Evolutionary conservation across 1,140 invertebrate species (phyloP).

Genomic region (Macrobrachium rosenbergii): DNA sequence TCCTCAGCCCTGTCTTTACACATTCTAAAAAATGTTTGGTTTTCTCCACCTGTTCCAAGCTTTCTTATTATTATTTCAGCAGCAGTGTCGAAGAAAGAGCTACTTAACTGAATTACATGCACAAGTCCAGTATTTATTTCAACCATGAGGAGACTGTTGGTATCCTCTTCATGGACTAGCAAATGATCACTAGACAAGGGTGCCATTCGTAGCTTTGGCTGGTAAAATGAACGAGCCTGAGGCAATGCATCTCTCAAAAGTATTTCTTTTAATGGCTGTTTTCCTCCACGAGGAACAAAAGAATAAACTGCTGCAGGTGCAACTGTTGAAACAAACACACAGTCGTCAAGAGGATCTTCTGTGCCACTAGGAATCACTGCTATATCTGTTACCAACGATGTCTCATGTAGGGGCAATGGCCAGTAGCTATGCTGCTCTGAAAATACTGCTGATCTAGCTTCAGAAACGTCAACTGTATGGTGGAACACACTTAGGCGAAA

Average conservation of each 20-base stretch:
- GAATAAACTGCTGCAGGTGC: constrained; percentile 62
- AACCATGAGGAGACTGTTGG: constrained; percentile 43
- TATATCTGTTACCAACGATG: constrained; percentile 73
- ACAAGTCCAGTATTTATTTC: constrained; percentile 32
- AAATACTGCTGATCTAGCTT: constrained; percentile 74
- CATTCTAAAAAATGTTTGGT: constrained; percentile 60
- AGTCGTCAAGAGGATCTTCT: constrained; percentile 49
- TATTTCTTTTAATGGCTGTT: constrained; percentile 20
- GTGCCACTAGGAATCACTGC: constrained; percentile 71
- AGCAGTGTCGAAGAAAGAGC: constrained; percentile 41
- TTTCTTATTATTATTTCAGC: constrained; percentile 32
- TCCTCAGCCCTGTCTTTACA: constrained; percentile 46
- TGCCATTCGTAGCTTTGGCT: constrained; percentile 37
- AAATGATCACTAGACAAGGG: constrained; percentile 8
- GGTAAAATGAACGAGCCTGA: constrained; percentile 41
- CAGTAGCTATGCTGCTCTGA: constrained; percentile 76
- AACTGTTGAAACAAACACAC: constrained; percentile 54
- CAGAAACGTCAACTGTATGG: constrained; percentile 71
- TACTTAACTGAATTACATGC: constrained; percentile 21
- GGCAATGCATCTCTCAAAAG: constrained; percentile 51
- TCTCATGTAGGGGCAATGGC: constrained; percentile 74
- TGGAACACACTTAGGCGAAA: constrained; percentile 64
- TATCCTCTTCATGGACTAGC: constrained; percentile 52
- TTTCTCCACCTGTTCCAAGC: constrained; percentile 24
- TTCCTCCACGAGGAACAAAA: constrained; percentile 47